Evolutionary conservation across 2,113 vertebrate genomes (phyloP).

Genomic region (Thamnophis sirtalis): DNA sequence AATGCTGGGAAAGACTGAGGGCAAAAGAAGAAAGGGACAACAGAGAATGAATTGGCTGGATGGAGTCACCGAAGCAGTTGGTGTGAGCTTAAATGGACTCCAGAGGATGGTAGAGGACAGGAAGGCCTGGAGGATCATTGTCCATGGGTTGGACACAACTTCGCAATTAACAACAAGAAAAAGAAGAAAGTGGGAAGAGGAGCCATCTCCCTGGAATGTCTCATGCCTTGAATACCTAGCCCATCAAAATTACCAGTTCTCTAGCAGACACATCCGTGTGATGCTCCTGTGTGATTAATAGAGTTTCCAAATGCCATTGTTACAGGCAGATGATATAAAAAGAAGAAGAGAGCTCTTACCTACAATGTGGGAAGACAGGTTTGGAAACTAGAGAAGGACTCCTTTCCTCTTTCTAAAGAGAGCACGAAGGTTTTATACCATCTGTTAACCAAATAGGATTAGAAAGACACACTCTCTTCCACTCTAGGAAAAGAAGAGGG

Average conservation of each 20-base stretch:
- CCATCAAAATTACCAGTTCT: not conserved
- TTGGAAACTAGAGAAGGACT: not conserved
- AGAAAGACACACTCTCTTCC: not conserved
- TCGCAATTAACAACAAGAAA: too few relatives aligned
- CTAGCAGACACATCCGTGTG: not conserved
- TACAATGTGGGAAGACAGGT: not conserved
- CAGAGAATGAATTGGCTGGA: too few relatives aligned
- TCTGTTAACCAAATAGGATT: not conserved
- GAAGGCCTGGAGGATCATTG: too few relatives aligned
- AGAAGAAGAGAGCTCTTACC: not conserved
- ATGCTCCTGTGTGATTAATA: not conserved
- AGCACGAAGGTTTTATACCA: not conserved
- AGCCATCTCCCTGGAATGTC: not conserved
- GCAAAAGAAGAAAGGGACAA: too few relatives aligned
- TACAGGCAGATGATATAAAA: not conserved
- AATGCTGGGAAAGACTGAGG: too few relatives aligned
- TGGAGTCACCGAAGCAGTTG: too few relatives aligned
- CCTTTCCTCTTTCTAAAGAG: not conserved
- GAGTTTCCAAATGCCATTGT: not conserved
- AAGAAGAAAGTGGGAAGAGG: not conserved
- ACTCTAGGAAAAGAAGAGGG: not conserved
- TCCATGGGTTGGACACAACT: too few relatives aligned
- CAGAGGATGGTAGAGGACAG: too few relatives aligned
- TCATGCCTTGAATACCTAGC: not conserved
- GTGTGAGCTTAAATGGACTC: too few relatives aligned